These are phyloP conservation scores for Anabacerthia variegaticeps DNA, from an alignment of 2,797 vertebrate species.

Conservation along the genomic window DNA sequence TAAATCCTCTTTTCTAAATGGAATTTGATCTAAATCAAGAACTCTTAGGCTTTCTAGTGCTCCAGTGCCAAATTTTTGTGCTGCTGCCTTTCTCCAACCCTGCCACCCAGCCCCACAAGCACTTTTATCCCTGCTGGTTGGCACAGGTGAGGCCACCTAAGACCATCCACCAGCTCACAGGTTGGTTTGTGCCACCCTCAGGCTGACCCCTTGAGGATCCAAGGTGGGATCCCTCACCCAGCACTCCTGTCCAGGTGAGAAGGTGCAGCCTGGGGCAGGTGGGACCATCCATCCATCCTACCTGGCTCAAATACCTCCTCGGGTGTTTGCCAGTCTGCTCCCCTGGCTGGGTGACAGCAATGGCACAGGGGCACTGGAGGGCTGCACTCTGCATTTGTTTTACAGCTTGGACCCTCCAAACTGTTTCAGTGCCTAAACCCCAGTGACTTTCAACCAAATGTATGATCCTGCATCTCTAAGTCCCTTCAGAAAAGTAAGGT, in stretches of 20 bases:
- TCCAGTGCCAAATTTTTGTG: not conserved
- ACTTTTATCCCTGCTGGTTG: not conserved
- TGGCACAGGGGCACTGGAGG: not conserved
- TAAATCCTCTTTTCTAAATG: not conserved
- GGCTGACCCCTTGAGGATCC: not conserved
- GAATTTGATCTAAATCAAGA: not conserved
- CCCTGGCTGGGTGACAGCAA: rapidly evolving
- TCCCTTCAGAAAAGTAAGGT: not conserved
- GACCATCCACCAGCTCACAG: not conserved
- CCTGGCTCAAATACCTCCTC: not conserved
- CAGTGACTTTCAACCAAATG: not conserved
- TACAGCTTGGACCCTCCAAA: not conserved
- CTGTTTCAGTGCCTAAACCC: not conserved
- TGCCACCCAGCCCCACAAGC: not conserved
- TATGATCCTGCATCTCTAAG: not conserved
- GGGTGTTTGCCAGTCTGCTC: not conserved
- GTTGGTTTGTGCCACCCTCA: rapidly evolving
- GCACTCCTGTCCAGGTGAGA: not conserved
- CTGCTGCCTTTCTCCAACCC: not conserved
- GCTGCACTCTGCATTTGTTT: not conserved
- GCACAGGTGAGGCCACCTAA: not conserved
- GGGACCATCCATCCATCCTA: not conserved
- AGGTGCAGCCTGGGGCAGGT: rapidly evolving
- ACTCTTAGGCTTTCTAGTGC: not conserved
- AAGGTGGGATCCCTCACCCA: not conserved